These are phyloP conservation scores for Polydrusus cervinus DNA, from an alignment of 2,888 invertebrate species.

Conservation along the genomic window DNA sequence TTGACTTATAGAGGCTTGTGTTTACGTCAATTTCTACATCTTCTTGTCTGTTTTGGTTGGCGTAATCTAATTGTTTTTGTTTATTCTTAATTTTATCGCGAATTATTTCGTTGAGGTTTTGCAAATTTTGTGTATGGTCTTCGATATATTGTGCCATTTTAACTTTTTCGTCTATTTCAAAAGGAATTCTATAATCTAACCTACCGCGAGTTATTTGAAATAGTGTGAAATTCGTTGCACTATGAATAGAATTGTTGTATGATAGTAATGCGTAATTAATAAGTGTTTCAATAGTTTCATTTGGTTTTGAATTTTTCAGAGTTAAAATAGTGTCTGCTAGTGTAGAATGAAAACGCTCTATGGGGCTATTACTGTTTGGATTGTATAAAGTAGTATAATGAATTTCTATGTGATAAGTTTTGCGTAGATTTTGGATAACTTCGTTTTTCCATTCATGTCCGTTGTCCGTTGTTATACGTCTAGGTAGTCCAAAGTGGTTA, in stretches of 20 bases:
- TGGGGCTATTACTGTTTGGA: constrained; percentile 53
- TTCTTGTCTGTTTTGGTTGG: neutral
- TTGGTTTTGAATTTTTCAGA: constrained; percentile 29
- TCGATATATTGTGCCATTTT: neutral
- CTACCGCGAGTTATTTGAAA: neutral
- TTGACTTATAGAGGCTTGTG: neutral
- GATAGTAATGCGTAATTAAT: constrained; percentile 31
- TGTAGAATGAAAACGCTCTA: constrained; percentile 56
- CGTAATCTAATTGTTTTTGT: neutral
- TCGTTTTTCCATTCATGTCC: constrained; percentile 54
- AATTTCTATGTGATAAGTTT: constrained; percentile 52
- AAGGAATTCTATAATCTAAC: neutral
- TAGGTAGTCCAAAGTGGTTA: constrained; percentile 45
- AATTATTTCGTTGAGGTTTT: neutral
- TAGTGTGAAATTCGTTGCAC: neutral
- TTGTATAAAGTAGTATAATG: constrained; percentile 55
- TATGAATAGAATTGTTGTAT: constrained; percentile 42
- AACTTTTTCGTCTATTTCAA: neutral
- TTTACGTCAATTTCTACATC: neutral
- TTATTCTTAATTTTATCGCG: neutral
- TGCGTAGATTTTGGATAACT: constrained; percentile 40
- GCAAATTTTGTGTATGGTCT: neutral
- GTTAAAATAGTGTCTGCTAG: constrained; percentile 50
- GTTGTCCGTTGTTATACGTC: constrained; percentile 49
- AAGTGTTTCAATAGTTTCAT: constrained; percentile 5